Base-by-base conservation (phyloP, 2,888 invertebrate species). In the Ophion costatus region DNA sequence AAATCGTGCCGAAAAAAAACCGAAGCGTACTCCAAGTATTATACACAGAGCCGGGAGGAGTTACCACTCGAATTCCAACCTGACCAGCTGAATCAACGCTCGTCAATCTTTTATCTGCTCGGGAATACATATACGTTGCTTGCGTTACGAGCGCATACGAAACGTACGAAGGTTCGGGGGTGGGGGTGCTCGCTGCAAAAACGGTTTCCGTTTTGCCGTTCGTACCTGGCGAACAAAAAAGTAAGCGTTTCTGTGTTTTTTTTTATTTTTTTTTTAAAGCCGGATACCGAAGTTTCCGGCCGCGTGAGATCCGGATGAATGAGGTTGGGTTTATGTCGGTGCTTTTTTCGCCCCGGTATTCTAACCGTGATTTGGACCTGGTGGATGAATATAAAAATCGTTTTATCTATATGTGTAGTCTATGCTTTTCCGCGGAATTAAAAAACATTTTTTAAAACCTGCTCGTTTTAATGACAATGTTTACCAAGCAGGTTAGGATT, bases 1-100 rank as follows among this genome's bases (percentile, higher is more conserved):
- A 85, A 79, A 80, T 80, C 80, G 80, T 80, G 85, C 73, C 75
- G 45, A 80, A 77, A 82, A 85, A 75, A 51, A 51, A 80, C 56
- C 77, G 57, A 76, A 85, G 75, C 56, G 79, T 61, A 64, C 70
- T 71, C 57, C 74, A 59, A 57, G 66, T 51, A 59, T 22, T 59
- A 20, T 59, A 22, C 59, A 61, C 79, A 61, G 82, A 64, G 71
- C 75, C 64, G 56, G 33, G 33, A 61, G 80, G 73, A 64, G 29
- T 78, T 82, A 78, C 56, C 74, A 75, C 67, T 79, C 64, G 81
- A 66, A 66, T 75, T 84, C 74, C 69, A 56, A 45, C 45, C 78
- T 33, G 61, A 7, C 80, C 63, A 73, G 56, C 24, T 70, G 63
- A 29, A 51, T 59, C 70, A 20, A 67, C 67, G 51, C 20, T 51